phyloP scores from a whole-genome alignment of 2,113 vertebrate genomes.

The Felis catus region F.catus_Fca126_mat1.0 CM031421.1:52014001-52014500 shows the following conservation, averaged over 20 bases:
- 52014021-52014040: neutral
- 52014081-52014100: neutral
- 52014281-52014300: neutral
- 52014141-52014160: neutral
- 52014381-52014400: neutral
- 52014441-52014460: neutral
- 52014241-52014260: neutral
- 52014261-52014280: neutral
- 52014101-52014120: neutral
- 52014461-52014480: neutral
- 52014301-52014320: neutral
- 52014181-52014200: neutral
- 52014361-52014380: neutral
- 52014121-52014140: neutral
- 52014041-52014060: neutral
- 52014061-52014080: neutral
- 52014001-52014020: neutral
- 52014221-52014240: accelerated
- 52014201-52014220: neutral
- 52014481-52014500: neutral
- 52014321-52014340: neutral
- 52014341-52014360: neutral
- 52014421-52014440: neutral
- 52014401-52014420: neutral
- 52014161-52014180: neutral